A percentile compares a stretch with the other conserved stretches of the same genome.
phyloP scores from a whole-genome alignment of 2,888 invertebrate species.

The Papilio demoleus region DNA sequence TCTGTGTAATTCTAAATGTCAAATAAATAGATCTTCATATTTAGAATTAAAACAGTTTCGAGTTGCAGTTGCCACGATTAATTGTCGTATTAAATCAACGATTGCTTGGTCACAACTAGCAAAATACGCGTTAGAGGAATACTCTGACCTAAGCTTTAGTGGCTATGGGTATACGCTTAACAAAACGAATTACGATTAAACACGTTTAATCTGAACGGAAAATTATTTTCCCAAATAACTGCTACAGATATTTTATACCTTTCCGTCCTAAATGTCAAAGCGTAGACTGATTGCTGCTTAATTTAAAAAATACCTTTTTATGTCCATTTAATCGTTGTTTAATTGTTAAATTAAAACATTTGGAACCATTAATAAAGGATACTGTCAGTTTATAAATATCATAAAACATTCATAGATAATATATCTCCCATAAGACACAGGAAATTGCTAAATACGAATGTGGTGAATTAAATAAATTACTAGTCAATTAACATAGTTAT shows the following conservation, averaged over 20 bases:
- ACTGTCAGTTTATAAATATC: not conserved
- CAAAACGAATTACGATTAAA: not conserved
- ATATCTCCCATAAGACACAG: conserved; percentile 18
- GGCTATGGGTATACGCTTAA: too few species aligned
- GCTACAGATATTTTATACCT: not conserved
- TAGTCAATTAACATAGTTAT: conserved; percentile 20
- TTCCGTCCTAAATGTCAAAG: conserved; percentile 6
- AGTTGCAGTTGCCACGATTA: too few species aligned
- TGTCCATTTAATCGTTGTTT: not conserved
- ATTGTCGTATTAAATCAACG: too few species aligned
- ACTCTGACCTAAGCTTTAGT: too few species aligned
- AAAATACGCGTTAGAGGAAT: too few species aligned
- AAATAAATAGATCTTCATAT: too few species aligned
- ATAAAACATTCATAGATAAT: conserved; percentile 8
- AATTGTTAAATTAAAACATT: conserved; percentile 18
- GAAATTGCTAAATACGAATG: conserved; percentile 19
- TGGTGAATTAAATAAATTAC: conserved; percentile 1
- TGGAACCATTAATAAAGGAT: conserved; percentile 11
- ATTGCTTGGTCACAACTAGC: too few species aligned
- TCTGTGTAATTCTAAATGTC: too few species aligned
- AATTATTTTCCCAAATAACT: not conserved
- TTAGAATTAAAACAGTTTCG: too few species aligned
- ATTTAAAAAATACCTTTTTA: too few species aligned
- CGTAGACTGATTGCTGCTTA: not conserved
- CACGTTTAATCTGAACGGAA: not conserved